These are phyloP conservation scores for Cryptocephalus moraei DNA, from an alignment of 2,888 invertebrate genomes.

Conservation along the genomic window DNA sequence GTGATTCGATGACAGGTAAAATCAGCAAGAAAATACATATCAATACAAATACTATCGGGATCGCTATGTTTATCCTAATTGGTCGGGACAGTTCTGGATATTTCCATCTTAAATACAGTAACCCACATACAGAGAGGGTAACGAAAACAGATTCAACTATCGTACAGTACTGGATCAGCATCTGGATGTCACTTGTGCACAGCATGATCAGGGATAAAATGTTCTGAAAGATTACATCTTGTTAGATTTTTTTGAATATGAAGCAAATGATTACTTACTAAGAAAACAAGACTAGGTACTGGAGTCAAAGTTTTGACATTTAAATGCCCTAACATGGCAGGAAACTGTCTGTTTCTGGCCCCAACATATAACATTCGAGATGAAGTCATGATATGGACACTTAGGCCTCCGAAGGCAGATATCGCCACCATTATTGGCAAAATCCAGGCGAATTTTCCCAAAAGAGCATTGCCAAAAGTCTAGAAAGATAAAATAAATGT, in stretches of 20 bases:
- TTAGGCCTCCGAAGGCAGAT: constrained; percentile 85
- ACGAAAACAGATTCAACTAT: constrained; percentile 91
- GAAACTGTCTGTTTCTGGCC: constrained; percentile 84
- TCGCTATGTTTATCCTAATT: constrained; percentile 57
- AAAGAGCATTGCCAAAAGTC: constrained; percentile 73
- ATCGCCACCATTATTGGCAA: constrained; percentile 89
- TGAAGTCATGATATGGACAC: constrained; percentile 92
- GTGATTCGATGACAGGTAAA: constrained; percentile 69
- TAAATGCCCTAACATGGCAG: constrained; percentile 67
- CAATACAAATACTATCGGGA: constrained; percentile 67
- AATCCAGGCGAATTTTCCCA: constrained; percentile 66
- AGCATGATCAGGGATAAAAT: constrained; percentile 75
- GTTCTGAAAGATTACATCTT: constrained; percentile 48
- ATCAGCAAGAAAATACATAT: constrained; percentile 70
- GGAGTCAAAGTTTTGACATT: constrained; percentile 68
- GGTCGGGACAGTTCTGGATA: constrained; percentile 70
- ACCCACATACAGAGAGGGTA: constrained; percentile 73
- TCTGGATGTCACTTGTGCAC: constrained; percentile 71
- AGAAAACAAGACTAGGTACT: constrained; percentile 68
- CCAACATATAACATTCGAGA: constrained; percentile 87
- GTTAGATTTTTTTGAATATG: not conserved
- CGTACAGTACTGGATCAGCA: constrained; percentile 82
- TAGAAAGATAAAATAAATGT: constrained; percentile 33
- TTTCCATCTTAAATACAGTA: constrained; percentile 74
- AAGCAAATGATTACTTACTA: constrained; percentile 46